Base-by-base conservation (phyloP, 2,888 invertebrate species). In the Antitype chi region DNA sequence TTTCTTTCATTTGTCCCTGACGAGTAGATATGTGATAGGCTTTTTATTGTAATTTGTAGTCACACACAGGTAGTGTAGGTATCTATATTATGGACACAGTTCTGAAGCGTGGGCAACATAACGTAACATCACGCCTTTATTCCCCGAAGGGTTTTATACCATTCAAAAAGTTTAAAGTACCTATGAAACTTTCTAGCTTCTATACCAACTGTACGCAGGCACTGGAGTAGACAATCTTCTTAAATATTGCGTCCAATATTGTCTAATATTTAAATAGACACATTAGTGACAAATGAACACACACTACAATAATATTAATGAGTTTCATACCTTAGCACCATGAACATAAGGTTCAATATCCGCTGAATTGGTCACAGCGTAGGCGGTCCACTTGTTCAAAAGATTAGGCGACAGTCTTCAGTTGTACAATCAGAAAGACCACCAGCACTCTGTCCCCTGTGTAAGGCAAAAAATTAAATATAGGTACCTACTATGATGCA, bases 381-480 rank as follows among this genome's bases (percentile, higher is more conserved):
- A 70, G 75, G 81, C 76, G 76, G 78, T 77, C 66, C 66, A 57
- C 20, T 52, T 73, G 20, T 69, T 55, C 69, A 75, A 74, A 72
- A 76, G 72, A 75, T 71, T 71, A 73, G 76, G 43, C 71, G 78
- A 87, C 81, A 80, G 43, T 72, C 52, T n/a, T 59, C 71, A 63
- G 43, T 85, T 85, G 81, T 75, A 79, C 86, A 81, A 87, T 78
- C 52, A 78, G 69, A 76, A 87, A 78, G 87, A 85, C 81, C 86
- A 86, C 86, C 87, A 78, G 53, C 73, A 60, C 38, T 38, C 74
- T 60, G 70, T 52, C 52, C 47, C 47, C 57, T 66, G 43, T 5
- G 38, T 7, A 11, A 55, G 17, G 62, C 75, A 75, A 75, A 80
- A 73, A 57, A 17, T 9, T 1, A 55, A 49, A 43, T 28, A 8